Evolutionary conservation across 2,113 vertebrate species (phyloP).

Genomic region (Hipposideros armiger): DNA sequence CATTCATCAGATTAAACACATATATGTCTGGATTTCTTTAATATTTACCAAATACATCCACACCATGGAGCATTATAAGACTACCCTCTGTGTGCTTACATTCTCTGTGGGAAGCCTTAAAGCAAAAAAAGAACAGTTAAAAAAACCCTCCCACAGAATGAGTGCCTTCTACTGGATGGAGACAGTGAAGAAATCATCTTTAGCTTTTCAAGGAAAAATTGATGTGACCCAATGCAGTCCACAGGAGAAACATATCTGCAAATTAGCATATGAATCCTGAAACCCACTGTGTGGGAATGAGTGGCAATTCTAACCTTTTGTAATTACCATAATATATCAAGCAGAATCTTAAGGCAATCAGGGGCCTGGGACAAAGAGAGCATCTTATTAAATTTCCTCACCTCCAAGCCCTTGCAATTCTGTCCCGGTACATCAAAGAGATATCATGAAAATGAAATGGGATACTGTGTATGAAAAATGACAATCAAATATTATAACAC

Average conservation of each 20-base stretch:
- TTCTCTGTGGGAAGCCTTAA: background rate
- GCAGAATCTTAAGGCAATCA: background rate
- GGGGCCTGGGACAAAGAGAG: background rate
- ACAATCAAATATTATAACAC: background rate
- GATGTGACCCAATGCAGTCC: background rate
- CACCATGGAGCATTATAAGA: background rate
- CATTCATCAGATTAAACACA: background rate
- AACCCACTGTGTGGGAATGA: background rate
- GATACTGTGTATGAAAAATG: background rate
- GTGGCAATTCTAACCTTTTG: background rate
- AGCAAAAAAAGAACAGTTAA: background rate
- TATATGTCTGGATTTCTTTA: background rate
- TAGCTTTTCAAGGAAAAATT: background rate
- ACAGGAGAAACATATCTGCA: background rate
- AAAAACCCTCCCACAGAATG: background rate
- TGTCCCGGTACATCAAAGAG: background rate
- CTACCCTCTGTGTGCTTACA: background rate
- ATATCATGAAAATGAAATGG: slow-evolving; percentile 3
- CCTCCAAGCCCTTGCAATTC: background rate
- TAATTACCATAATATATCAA: background rate
- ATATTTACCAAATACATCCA: background rate
- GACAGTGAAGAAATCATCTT: background rate
- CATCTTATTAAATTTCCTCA: background rate
- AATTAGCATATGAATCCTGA: background rate
- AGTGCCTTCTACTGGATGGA: background rate